Conservation (phyloP, 2,113 vertebrate genomes). For the Ondatra zibethicus region DNA sequence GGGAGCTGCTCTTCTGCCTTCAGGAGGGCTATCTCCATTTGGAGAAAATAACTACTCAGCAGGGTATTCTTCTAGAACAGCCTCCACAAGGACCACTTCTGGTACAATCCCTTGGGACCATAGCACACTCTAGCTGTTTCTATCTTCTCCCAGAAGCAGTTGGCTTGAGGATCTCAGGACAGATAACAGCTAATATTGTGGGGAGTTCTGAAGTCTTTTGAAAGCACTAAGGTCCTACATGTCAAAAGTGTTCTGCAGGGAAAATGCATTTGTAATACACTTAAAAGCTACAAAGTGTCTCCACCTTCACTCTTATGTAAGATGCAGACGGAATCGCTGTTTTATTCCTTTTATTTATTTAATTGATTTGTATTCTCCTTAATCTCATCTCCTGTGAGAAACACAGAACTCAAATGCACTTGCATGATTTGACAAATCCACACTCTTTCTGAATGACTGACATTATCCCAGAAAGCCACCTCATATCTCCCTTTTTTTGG, state of each 20-base stretch:
- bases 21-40: not conserved
- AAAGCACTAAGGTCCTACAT: not conserved
- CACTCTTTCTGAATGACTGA: not conserved
- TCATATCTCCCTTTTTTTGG: not conserved
- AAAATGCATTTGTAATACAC: not conserved
- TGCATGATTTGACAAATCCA: not conserved
- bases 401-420: not conserved
- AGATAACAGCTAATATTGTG: not conserved
- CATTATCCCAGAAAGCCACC: not conserved
- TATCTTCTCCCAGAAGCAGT: not conserved
- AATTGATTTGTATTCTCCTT: not conserved
- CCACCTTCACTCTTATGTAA: not conserved
- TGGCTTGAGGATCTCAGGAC: not conserved
- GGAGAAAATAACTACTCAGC: not conserved
- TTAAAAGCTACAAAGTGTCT: not conserved
- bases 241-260: not conserved
- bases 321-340: not conserved
- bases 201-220: not conserved
- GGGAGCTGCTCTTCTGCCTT: not conserved
- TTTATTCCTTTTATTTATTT: constrained; percentile 5
- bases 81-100: not conserved
- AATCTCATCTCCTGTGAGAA: not conserved
- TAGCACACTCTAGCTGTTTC: not conserved
- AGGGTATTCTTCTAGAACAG: not conserved
- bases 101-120: not conserved